phyloP scores from a whole-genome alignment of 2,888 invertebrate species.

The Ellobium chinense region DNA sequence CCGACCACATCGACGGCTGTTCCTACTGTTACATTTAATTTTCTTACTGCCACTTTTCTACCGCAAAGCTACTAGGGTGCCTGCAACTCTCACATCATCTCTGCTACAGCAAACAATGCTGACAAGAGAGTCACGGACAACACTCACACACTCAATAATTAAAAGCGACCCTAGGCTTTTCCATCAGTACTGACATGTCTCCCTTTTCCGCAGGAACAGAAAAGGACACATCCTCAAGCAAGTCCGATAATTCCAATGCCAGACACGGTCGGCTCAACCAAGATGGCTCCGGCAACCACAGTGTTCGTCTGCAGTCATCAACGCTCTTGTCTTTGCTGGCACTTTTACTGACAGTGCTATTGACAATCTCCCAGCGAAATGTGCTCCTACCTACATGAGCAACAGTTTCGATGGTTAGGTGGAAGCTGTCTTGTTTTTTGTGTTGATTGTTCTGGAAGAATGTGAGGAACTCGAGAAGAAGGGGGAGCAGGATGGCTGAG shows the following conservation, averaged over 20 bases:
- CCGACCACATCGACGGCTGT: no score
- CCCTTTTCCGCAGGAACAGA: constrained; percentile 29
- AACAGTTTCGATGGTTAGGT: no score
- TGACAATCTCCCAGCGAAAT: not conserved
- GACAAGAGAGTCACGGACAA: no score
- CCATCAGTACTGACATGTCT: not conserved
- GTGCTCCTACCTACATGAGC: constrained; percentile 14
- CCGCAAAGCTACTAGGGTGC: no score
- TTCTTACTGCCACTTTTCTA: no score
- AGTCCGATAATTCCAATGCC: constrained; percentile 1
- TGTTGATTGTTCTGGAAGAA: not conserved
- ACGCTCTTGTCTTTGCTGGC: not conserved
- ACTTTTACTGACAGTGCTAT: not conserved
- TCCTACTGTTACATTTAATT: no score
- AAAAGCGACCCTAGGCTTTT: no score
- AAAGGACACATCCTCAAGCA: constrained; percentile 26
- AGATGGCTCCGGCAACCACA: not conserved
- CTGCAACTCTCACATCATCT: no score
- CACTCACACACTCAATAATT: no score
- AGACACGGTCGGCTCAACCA: constrained; percentile 28
- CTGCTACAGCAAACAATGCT: no score
- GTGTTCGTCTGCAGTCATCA: not conserved
- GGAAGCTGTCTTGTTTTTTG: no score
- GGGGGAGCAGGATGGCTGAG: not conserved
- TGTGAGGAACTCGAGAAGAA: not conserved